These are phyloP conservation scores for Scelioninae gen. 1 DNA, from an alignment of 2,888 invertebrate species.

Conservation along the genomic window DNA sequence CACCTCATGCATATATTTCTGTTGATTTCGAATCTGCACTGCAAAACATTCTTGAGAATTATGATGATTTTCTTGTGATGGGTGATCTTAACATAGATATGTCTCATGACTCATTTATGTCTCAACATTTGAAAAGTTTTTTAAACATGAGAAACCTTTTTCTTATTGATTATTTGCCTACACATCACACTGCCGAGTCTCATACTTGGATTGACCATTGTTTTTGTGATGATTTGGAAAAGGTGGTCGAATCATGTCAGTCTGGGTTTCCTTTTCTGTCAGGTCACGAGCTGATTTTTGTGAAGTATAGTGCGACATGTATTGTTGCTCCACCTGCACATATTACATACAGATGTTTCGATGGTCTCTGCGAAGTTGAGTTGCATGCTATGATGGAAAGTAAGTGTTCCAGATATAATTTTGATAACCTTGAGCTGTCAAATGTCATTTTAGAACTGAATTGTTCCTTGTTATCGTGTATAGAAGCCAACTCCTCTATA, in stretches of 20 bases:
- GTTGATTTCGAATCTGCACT: background rate
- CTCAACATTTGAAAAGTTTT: background rate
- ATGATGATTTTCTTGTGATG: slow-evolving; percentile 1
- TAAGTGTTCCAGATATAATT: too few species aligned
- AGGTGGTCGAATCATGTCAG: background rate
- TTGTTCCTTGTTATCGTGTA: too few species aligned
- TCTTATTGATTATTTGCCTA: background rate
- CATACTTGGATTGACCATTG: background rate
- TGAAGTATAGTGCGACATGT: background rate
- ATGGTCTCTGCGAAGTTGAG: too few species aligned
- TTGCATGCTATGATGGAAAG: too few species aligned
- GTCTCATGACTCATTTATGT: background rate
- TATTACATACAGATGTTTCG: background rate
- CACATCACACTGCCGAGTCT: background rate
- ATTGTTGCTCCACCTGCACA: background rate
- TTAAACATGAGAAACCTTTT: background rate
- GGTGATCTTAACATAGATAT: slow-evolving; percentile 41
- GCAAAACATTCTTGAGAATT: background rate
- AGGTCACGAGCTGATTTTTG: background rate
- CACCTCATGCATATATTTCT: slow-evolving; percentile 15
- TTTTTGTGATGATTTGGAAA: background rate
- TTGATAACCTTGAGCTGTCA: too few species aligned
- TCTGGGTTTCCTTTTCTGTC: background rate
- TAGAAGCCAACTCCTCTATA: too few species aligned
- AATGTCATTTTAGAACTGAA: too few species aligned